These are phyloP conservation scores for Chaetorhynchus papuensis DNA, from an alignment of 2,113 vertebrate species.

Conservation along the genomic window DNA sequence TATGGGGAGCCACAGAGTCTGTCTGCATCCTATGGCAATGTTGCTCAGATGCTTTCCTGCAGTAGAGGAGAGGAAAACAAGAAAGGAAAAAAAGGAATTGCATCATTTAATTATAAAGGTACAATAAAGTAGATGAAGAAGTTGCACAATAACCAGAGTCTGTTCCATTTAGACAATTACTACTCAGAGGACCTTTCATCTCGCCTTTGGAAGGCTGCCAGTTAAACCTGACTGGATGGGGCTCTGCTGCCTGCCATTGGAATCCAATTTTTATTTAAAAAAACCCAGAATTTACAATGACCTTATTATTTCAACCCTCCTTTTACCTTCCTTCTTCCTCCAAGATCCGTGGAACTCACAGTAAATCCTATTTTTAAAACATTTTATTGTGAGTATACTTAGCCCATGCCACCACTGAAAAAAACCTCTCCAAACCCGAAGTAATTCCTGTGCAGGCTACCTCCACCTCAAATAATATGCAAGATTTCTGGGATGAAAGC, in stretches of 20 bases:
- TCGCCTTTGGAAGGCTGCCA: constrained; percentile 20
- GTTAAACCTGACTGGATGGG: constrained; percentile 5
- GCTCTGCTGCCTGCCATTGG: not conserved
- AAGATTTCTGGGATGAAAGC: constrained; percentile 23
- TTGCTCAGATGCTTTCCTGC: not conserved
- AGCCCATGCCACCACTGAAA: not conserved
- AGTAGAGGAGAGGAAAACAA: not conserved
- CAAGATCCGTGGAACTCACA: not conserved
- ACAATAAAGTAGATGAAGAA: constrained; percentile 37
- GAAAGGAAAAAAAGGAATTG: not conserved
- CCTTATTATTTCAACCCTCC: not conserved
- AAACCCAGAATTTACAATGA: not conserved
- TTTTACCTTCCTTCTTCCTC: not conserved
- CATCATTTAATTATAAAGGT: constrained; percentile 52
- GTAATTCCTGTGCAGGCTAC: not conserved
- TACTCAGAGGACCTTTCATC: constrained; percentile 20
- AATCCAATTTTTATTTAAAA: not conserved
- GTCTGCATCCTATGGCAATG: not conserved
- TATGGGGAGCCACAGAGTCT: not conserved
- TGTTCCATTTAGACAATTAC: constrained; percentile 43
- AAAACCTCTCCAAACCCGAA: not conserved
- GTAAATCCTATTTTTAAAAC: not conserved
- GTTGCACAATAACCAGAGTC: constrained; percentile 3
- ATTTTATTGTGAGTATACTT: not conserved
- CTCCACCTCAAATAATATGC: not conserved